These are phyloP conservation scores for Enoplosus armatus DNA, from an alignment of 2,797 vertebrate species.

Conservation along the genomic window DNA sequence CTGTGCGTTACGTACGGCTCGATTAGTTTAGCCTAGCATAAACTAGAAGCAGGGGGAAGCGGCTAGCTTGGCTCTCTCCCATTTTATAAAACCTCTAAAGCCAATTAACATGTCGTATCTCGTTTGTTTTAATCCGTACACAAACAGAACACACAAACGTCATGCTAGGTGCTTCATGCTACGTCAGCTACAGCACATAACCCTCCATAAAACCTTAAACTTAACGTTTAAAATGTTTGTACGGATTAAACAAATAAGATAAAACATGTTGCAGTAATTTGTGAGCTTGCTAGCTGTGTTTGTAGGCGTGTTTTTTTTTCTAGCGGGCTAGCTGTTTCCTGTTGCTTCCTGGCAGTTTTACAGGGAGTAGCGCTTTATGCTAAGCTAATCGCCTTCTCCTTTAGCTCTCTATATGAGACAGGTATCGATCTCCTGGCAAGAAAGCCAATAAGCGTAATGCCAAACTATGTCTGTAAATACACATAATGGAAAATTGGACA, in stretches of 20 bases:
- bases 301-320: neutral
- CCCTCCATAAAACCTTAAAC: neutral
- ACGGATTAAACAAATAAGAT: neutral
- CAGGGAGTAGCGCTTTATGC: no score
- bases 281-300: neutral
- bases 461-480: neutral
- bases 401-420: neutral
- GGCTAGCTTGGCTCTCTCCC: neutral
- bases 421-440: neutral
- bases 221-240: no score
- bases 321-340: neutral
- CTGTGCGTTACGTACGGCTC: no score
- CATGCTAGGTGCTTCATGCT: neutral
- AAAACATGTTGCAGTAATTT: neutral
- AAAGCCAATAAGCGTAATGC: neutral
- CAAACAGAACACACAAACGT: neutral
- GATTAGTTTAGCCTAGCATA: conserved; percentile 10
- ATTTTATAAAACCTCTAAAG: neutral
- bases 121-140: neutral
- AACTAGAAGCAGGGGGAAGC: neutral
- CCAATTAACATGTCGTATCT: neutral
- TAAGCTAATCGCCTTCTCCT: conserved; percentile 1
- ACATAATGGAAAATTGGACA: neutral
- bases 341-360: neutral
- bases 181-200: neutral